Evolutionary conservation across 2,797 vertebrate species (phyloP).

Genomic region (Saxicola maurus): DNA sequence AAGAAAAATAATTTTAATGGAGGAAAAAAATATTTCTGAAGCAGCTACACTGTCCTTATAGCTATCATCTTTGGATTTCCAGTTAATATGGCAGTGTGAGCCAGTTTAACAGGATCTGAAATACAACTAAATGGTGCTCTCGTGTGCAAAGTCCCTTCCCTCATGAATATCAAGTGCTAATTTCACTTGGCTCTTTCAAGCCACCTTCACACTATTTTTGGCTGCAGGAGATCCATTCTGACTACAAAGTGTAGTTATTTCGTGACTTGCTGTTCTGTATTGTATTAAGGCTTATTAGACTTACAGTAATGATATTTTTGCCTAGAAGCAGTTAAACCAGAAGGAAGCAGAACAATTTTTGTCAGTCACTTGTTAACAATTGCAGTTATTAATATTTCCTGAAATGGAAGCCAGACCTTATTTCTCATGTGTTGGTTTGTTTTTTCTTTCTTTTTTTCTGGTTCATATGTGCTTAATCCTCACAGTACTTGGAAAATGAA

Average conservation of each 20-base stretch:
- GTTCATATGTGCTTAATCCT: background rate
- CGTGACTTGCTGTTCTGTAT: background rate
- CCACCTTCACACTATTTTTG: background rate
- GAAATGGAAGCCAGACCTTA: background rate
- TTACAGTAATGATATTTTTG: background rate
- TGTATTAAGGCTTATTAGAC: background rate
- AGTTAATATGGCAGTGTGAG: background rate
- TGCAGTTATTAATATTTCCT: slow-evolving; percentile 1
- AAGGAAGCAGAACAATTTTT: background rate
- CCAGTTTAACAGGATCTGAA: background rate
- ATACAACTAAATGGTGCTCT: background rate
- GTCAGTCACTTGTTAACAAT: background rate
- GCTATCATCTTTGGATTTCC: background rate
- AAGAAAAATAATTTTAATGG: background rate
- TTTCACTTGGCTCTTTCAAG: background rate
- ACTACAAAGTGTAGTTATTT: background rate
- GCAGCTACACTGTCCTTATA: fast-evolving
- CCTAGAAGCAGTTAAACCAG: background rate
- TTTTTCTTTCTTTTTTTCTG: background rate
- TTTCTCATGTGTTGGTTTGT: background rate
- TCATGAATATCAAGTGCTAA: background rate
- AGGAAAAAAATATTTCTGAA: background rate
- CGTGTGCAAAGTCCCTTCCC: background rate
- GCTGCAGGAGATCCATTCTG: background rate
- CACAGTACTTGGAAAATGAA: background rate